Conservation (phyloP, 2,797 vertebrate species). For the Poecilia wingei region DNA sequence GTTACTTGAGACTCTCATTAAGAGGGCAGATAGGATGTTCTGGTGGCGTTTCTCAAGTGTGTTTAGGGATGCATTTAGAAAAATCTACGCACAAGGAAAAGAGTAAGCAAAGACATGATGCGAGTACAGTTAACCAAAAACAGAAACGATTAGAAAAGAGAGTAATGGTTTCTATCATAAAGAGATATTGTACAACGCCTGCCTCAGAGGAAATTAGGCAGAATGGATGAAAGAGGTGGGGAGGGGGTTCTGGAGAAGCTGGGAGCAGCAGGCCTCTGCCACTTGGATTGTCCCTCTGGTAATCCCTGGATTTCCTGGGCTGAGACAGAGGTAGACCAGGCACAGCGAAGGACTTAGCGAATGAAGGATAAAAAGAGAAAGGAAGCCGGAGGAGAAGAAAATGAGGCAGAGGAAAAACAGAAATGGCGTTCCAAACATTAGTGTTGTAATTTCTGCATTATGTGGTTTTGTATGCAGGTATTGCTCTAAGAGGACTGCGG, state of each 20-base stretch:
- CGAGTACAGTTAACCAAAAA: constrained; percentile 1
- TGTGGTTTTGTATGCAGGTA: constrained; percentile 42
- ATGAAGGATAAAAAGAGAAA: constrained; percentile 31
- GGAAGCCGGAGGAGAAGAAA: constrained; percentile 21
- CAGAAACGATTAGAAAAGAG: not conserved
- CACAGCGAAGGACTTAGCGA: constrained; percentile 49
- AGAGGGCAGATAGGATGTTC: constrained; percentile 42
- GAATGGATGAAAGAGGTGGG: constrained; percentile 30
- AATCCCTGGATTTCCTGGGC: constrained; percentile 79
- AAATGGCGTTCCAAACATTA: constrained; percentile 33
- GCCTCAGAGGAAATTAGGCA: constrained; percentile 50
- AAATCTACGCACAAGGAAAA: constrained; percentile 15
- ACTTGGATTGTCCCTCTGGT: constrained; percentile 70
- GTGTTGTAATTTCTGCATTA: constrained; percentile 28
- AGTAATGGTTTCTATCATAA: constrained; percentile 12
- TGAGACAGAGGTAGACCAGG: constrained; percentile 69
- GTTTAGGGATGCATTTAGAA: constrained; percentile 14
- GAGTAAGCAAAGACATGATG: not conserved
- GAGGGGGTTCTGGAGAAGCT: constrained; percentile 58
- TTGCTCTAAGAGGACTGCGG: constrained; percentile 29
- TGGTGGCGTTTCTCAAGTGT: constrained; percentile 40
- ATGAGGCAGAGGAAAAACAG: constrained; percentile 34
- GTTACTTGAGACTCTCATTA: constrained; percentile 59
- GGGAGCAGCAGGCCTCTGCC: constrained; percentile 71
- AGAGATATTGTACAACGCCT: constrained; percentile 28